phyloP scores from a whole-genome alignment of 2,888 invertebrate species.

The Epinotia demarniana region DNA sequence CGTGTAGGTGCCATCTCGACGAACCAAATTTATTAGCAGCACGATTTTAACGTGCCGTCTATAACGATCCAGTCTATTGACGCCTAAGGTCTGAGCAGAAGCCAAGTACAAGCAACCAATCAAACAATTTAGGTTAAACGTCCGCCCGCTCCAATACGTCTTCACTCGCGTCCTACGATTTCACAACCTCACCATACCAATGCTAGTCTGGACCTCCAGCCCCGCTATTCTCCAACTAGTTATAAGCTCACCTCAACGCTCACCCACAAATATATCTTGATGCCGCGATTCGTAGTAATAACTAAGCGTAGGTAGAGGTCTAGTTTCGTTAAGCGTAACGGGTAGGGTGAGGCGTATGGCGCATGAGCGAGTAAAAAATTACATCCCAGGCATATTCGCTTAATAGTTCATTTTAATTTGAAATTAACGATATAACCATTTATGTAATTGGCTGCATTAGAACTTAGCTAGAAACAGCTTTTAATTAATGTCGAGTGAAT shows the following conservation, averaged over 20 bases:
- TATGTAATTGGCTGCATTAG: slow-evolving; percentile 38
- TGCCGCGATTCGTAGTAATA: too few species aligned
- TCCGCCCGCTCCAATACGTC: slow-evolving; percentile 52
- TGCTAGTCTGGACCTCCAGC: slow-evolving; percentile 3
- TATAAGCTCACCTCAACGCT: too few species aligned
- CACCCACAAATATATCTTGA: too few species aligned
- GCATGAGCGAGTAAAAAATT: too few species aligned
- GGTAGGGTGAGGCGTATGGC: too few species aligned
- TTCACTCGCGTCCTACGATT: slow-evolving; percentile 53
- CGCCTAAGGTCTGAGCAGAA: slow-evolving; percentile 40
- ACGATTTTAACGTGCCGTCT: slow-evolving; percentile 37
- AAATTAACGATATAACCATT: slow-evolving; percentile 38
- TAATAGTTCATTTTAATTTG: slow-evolving; percentile 34
- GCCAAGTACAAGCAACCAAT: slow-evolving; percentile 58
- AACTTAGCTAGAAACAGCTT: slow-evolving; percentile 28
- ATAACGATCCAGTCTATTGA: slow-evolving; percentile 40
- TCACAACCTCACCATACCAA: slow-evolving; percentile 50
- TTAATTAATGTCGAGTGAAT: slow-evolving; percentile 39
- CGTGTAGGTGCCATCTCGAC: slow-evolving; percentile 23
- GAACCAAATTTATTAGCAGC: slow-evolving; percentile 35
- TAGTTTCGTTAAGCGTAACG: too few species aligned
- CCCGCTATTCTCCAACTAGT: too few species aligned
- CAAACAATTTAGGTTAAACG: slow-evolving; percentile 79
- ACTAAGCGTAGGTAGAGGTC: too few species aligned
- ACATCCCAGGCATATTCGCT: slow-evolving; percentile 1